Conservation (phyloP, 2,797 vertebrate species). For the Leptodactylus fallax region DNA sequence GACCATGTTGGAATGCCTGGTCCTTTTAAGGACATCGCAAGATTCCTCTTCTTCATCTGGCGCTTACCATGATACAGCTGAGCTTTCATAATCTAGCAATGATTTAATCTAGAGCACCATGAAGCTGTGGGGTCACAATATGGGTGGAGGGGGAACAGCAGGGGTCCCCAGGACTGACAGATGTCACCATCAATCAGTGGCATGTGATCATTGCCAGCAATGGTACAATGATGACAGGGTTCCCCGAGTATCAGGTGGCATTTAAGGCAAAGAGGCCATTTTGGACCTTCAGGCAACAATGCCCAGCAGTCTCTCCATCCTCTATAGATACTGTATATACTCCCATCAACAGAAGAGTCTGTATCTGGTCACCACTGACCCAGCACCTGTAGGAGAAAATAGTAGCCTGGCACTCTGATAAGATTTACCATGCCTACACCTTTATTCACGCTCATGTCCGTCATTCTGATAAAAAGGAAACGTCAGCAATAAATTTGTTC, state of each 20-base stretch:
- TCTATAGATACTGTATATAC: not conserved
- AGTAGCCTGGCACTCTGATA: too few species aligned
- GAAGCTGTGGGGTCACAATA: not conserved
- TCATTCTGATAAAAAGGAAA: too few species aligned
- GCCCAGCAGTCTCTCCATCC: not conserved
- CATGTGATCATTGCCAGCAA: not conserved
- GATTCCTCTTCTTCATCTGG: not conserved
- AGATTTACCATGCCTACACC: too few species aligned
- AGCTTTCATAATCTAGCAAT: not conserved
- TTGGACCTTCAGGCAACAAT: not conserved
- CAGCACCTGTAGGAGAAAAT: too few species aligned
- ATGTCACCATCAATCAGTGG: not conserved
- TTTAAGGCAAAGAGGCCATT: not conserved
- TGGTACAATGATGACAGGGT: not conserved
- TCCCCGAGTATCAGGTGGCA: not conserved
- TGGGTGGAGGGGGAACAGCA: not conserved
- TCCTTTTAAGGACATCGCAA: not conserved
- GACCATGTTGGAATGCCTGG: slow-evolving; percentile 11
- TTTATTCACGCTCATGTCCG: too few species aligned
- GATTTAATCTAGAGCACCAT: not conserved
- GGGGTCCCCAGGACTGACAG: not conserved
- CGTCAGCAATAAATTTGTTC: too few species aligned
- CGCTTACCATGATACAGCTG: not conserved
- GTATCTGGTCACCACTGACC: too few species aligned
- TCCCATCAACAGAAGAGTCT: too few species aligned